These are phyloP conservation scores for Drosophila phalerata DNA, from an alignment of 2,888 invertebrate species.

Conservation along the genomic window DNA sequence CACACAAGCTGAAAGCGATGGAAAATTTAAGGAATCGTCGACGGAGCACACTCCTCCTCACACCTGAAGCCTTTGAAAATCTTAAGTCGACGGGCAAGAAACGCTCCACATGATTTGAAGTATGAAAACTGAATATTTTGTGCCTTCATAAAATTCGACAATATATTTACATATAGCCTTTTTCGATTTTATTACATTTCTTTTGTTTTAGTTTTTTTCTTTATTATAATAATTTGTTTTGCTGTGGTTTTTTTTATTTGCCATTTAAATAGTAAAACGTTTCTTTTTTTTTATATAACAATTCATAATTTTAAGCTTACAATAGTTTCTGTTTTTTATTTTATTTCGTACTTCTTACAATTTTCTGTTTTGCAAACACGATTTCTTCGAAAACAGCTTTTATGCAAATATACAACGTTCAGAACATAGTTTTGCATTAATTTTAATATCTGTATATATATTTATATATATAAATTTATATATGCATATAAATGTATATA, in stretches of 20 bases:
- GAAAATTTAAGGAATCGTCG: slow-evolving; percentile 42
- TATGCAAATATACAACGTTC: slow-evolving; percentile 74
- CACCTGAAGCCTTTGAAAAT: slow-evolving; percentile 49
- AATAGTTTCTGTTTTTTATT: slow-evolving; percentile 54
- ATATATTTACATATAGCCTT: slow-evolving; percentile 65
- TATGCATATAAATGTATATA: slow-evolving; percentile 36
- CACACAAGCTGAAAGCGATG: slow-evolving; percentile 36
- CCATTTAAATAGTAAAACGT: slow-evolving; percentile 80
- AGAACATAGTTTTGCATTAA: slow-evolving; percentile 67
- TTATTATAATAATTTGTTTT: slow-evolving; percentile 70
- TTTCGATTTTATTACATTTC: slow-evolving; percentile 63
- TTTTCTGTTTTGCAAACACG: slow-evolving; percentile 65
- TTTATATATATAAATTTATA: slow-evolving; percentile 27
- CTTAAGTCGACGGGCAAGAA: slow-evolving; percentile 15
- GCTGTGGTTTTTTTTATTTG: slow-evolving; percentile 53
- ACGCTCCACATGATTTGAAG: neutral
- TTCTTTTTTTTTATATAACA: slow-evolving; percentile 73
- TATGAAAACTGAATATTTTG: slow-evolving; percentile 11
- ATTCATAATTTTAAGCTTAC: slow-evolving; percentile 81
- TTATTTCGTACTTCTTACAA: slow-evolving; percentile 67
- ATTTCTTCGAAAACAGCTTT: slow-evolving; percentile 63
- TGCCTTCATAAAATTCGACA: slow-evolving; percentile 44
- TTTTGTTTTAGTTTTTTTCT: slow-evolving; percentile 39
- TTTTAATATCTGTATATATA: slow-evolving; percentile 72
- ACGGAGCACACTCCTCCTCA: slow-evolving; percentile 29